phyloP scores from a whole-genome alignment of 2,888 invertebrate species.

The Pilophorus perplexus region DNA sequence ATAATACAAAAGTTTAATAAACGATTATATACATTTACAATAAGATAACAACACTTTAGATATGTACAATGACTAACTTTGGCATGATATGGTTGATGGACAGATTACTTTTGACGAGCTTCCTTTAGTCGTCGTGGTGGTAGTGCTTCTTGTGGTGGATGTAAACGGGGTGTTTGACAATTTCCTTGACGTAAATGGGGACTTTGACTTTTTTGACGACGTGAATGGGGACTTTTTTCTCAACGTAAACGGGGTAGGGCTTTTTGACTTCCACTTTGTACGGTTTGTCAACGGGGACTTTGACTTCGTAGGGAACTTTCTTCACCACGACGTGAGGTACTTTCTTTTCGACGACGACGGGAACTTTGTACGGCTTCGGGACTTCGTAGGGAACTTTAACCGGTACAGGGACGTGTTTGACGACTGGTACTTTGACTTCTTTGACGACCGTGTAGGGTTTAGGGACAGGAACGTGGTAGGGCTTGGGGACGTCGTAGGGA shows the following conservation, averaged over 20 bases:
- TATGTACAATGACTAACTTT: no score
- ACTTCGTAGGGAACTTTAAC: conserved; percentile 44
- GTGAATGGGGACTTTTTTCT: conserved; percentile 41
- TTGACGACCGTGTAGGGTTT: conserved; percentile 44
- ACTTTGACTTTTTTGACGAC: conserved; percentile 38
- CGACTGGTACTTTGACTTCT: conserved; percentile 40
- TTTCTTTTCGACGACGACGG: conserved; percentile 43
- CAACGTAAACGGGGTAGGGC: conserved; percentile 41
- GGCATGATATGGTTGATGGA: no score
- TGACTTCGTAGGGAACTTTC: conserved; percentile 40
- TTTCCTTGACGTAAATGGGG: conserved; percentile 36
- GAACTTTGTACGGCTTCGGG: conserved; percentile 42
- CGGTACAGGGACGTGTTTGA: conserved; percentile 38
- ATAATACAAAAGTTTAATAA: no score
- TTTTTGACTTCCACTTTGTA: conserved; percentile 42
- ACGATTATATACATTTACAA: no score
- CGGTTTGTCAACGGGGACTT: conserved; percentile 40
- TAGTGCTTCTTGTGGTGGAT: conserved; percentile 31
- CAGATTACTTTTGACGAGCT: no score
- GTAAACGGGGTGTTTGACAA: conserved; percentile 36
- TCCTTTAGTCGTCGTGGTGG: conserved; percentile 12
- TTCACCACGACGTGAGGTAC: conserved; percentile 41
- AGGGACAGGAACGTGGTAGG: conserved; percentile 47
- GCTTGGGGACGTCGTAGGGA: conserved; percentile 47
- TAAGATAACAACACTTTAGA: no score